Evolutionary conservation across 1,140 invertebrate species (phyloP), one percentile per base, ranked within the genome.

Genomic region (Drosophila gunungcola): DNA sequence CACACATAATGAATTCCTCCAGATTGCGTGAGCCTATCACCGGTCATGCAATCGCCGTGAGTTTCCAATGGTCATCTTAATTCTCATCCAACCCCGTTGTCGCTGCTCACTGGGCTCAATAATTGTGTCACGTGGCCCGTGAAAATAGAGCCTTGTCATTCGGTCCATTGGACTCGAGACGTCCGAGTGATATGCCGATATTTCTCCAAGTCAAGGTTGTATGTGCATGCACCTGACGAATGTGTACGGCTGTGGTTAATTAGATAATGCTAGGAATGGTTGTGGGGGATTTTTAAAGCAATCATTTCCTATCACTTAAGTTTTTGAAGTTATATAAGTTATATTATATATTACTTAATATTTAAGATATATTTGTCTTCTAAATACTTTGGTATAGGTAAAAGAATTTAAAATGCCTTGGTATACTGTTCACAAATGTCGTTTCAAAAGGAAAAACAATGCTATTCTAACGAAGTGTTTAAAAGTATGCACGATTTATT

Each of bases 61-160:
- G 49, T 65, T 78, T 72, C 64, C 43, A 73, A 49, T 58, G 76
- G 65, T 57, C 65, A 64, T 46, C n/a, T 45, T 21, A n/a, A 41
- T 43, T 16, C 43, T 11, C 48, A 36, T 52, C 9, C 32, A 16
- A 27, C 32, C 32, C 12, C 27, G 34, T 70, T 69, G 73, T 69
- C 36, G 32, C 10, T 38, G 62, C 38, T 49, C 73, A 77, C 49
- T 77, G 63, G 42, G 4, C 56, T 54, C 74, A 42, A 70, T 77
- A 69, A 77, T 77, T 77, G 73, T 77, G 73, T 62, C 74, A 77
- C 74, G 63, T 77, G 74, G 74, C 55, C 43, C 73, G 64, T 77
- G 73, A 61, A 76, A 68, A 68, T 68, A 43, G 32, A 39, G 74
- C 39, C 74, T 55, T 52, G 63, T 61, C 73, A 74, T 75, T 56